A percentile compares a stretch with the other conserved stretches of the same genome.
phyloP scores from a whole-genome alignment of 2,113 vertebrate genomes.

The Orientallactaga bullata region DNA sequence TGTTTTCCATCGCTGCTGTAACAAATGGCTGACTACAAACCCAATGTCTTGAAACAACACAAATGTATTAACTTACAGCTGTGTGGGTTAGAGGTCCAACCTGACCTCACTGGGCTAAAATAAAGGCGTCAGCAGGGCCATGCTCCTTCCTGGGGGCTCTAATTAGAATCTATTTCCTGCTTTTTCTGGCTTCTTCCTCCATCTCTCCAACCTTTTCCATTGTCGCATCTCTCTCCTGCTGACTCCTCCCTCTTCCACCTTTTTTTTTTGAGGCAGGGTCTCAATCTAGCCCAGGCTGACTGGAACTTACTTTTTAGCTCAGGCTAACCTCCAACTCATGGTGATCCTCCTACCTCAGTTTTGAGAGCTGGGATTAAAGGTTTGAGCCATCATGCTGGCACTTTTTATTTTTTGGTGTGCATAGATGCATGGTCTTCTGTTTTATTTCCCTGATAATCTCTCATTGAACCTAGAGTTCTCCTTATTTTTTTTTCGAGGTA shows the following conservation, averaged over 20 bases:
- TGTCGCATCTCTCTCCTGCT: not conserved
- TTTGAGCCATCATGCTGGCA: too few relatives aligned
- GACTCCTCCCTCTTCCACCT: not conserved
- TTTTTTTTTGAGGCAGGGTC: too few relatives aligned
- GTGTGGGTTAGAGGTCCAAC: not conserved
- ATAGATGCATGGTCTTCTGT: too few relatives aligned
- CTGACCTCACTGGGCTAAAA: not conserved
- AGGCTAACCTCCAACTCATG: too few relatives aligned
- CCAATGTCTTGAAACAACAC: not conserved
- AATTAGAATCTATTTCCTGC: not conserved
- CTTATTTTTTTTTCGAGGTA: too few relatives aligned
- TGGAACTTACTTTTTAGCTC: too few relatives aligned
- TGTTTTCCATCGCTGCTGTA: not conserved
- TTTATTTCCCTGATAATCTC: too few relatives aligned
- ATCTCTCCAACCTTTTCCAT: not conserved
- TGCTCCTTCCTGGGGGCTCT: not conserved
- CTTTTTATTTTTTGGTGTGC: too few relatives aligned
- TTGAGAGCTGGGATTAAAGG: too few relatives aligned
- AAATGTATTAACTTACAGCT: not conserved
- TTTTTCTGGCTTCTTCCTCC: not conserved
- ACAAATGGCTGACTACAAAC: not conserved
- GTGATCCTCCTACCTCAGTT: too few relatives aligned
- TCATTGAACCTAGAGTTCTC: too few relatives aligned
- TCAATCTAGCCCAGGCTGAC: too few relatives aligned
- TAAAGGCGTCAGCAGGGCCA: not conserved